phyloP scores from a whole-genome alignment of 2,113 vertebrate genomes.

The Phylloscopus trochiloides region DNA sequence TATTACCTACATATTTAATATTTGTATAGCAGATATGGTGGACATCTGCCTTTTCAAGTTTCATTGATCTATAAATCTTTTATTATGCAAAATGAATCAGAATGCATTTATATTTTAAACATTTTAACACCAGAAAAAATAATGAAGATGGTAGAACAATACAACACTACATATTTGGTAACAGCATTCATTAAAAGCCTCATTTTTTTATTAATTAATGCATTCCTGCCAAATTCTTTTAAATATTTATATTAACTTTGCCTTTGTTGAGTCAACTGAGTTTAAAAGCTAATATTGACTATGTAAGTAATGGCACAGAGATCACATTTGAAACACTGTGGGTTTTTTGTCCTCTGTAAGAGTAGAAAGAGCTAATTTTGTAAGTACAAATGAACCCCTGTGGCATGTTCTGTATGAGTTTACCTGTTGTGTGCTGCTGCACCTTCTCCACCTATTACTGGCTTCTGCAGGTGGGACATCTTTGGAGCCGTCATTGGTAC shows the following conservation, averaged over 20 bases:
- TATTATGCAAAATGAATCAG: neutral
- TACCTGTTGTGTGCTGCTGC: neutral
- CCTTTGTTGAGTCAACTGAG: neutral
- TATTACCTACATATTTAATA: neutral
- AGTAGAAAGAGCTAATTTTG: neutral
- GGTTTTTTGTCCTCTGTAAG: neutral
- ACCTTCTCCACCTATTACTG: neutral
- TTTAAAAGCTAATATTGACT: neutral
- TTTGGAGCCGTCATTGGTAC: constrained; percentile 84
- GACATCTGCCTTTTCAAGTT: neutral
- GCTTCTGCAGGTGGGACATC: constrained; percentile 84
- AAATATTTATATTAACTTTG: neutral
- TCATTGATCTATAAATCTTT: neutral
- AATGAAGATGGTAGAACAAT: neutral
- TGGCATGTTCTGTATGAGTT: neutral
- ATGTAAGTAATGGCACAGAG: neutral
- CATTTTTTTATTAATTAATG: neutral
- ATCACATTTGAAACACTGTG: neutral
- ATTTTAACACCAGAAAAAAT: neutral
- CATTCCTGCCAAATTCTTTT: neutral
- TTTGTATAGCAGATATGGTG: neutral
- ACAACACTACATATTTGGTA: neutral
- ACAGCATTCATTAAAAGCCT: neutral
- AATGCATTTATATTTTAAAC: neutral
- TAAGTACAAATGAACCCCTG: neutral